These are phyloP conservation scores for Autographa gamma DNA, from an alignment of 2,888 invertebrate species.

Conservation along the genomic window DNA sequence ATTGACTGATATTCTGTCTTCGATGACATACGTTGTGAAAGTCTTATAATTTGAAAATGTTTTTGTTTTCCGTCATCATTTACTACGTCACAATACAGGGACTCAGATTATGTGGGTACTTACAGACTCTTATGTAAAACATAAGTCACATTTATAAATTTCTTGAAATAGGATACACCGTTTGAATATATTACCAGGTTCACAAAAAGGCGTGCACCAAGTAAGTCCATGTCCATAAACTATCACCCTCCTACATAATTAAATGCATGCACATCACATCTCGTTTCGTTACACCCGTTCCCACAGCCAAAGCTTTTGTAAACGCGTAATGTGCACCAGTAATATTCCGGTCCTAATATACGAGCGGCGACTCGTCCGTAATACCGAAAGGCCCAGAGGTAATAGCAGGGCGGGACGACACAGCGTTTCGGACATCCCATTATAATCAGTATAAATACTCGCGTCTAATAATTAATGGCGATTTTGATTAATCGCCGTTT, in stretches of 20 bases:
- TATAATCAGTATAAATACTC: conserved; percentile 63
- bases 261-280: conserved; percentile 54
- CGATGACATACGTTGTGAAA: conserved; percentile 47
- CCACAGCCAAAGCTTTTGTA: conserved; percentile 52
- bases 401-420: conserved; percentile 59
- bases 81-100: background rate
- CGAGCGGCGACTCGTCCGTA: conserved; percentile 53
- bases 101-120: background rate
- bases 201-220: background rate
- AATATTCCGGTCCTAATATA: conserved; percentile 59
- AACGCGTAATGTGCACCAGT: conserved; percentile 58
- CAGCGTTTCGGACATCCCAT: conserved; percentile 57
- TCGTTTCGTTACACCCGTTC: conserved; percentile 52
- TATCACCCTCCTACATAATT: conserved; percentile 45
- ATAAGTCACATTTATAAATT: background rate
- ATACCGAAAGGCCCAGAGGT: conserved; percentile 44
- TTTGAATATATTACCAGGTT: background rate
- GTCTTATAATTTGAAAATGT: conserved; percentile 36
- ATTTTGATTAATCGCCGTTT: conserved; percentile 60
- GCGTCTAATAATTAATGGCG: conserved; percentile 59
- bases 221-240: conserved; percentile 29
- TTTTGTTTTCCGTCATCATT: conserved; percentile 19
- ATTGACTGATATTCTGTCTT: conserved; percentile 55
- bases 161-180: background rate
- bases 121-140: too few relatives aligned